Percentiles rank a stretch among this genome's conserved stretches.
Evolutionary conservation across 1,140 invertebrate genomes (phyloP).

Genomic region (Nomia melanderi): DNA sequence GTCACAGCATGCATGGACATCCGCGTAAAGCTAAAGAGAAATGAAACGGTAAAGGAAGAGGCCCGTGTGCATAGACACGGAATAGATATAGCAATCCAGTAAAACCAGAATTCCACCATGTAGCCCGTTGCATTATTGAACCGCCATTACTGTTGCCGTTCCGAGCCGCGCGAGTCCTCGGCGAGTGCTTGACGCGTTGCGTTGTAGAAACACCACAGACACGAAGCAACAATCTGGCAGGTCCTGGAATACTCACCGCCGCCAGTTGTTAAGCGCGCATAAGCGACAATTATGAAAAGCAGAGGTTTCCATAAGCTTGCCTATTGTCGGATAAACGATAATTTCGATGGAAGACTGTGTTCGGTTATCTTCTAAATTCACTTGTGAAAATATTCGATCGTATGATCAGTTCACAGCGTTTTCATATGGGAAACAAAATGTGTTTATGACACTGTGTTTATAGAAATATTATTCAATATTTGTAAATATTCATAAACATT

Average conservation of each 20-base stretch:
- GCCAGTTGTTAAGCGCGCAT: slow-evolving; percentile 48
- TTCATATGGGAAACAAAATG: no score
- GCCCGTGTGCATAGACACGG: not conserved
- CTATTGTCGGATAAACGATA: slow-evolving; percentile 19
- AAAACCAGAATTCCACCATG: slow-evolving; percentile 31
- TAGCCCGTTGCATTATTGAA: slow-evolving; percentile 40
- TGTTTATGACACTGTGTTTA: no score
- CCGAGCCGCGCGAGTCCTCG: slow-evolving; percentile 20
- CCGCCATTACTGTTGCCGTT: slow-evolving; percentile 38
- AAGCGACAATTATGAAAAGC: slow-evolving; percentile 71
- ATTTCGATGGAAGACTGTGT: not conserved
- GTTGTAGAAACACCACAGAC: slow-evolving; percentile 42
- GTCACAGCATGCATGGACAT: not conserved
- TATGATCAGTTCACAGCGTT: no score
- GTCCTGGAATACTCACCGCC: not conserved
- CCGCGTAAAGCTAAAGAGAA: not conserved
- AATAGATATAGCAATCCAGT: slow-evolving; percentile 1
- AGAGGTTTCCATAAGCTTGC: slow-evolving; percentile 29
- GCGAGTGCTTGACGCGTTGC: slow-evolving; percentile 42
- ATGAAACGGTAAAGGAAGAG: not conserved
- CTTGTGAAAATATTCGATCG: slow-evolving; percentile 2
- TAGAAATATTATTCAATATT: no score
- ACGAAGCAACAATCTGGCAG: slow-evolving; percentile 19
- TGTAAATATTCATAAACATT: no score
- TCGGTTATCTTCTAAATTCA: not conserved